Evolutionary conservation across 2,113 vertebrate species (phyloP), one percentile per base, ranked within the genome.

Genomic region (Alethe castanea): DNA sequence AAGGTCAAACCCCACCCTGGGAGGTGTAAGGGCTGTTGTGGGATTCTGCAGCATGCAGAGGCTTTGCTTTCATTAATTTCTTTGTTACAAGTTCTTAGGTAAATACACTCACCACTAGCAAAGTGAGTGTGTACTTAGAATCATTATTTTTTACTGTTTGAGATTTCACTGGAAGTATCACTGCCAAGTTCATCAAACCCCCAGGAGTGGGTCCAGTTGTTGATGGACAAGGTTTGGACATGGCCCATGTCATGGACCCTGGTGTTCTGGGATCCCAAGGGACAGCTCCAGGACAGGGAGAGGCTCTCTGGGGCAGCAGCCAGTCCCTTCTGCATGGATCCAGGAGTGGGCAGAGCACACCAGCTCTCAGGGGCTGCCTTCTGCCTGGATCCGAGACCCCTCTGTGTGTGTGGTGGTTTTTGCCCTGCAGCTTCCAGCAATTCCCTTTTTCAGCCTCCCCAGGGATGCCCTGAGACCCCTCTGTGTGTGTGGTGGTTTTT

Each of bases 241-340:
- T 23, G 28, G 29, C n/a, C 40, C 0, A 0, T 4, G 8, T 15
- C 14, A 3, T 0, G 6, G 65, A 81, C 45, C 45, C 53, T 8
- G 38, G 6, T 2, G 2, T 18, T 61, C 88, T 4, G 44, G 7
- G 9, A 3, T n/a, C 52, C 0, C 0, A 18, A 12, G 53, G 22
- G 24, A 22, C 15, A 25, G 53, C 53, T 48, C 57, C 36, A 0
- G 0, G 45, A 7, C 36, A 36, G n/a, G n/a, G 14, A 36, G 38
- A 18, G 62, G 24, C 47, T 64, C 3, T 72, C 40, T 25, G 15
- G 42, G 42, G 22, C 4, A 44, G 66, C 18, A n/a, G 56, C 33
- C 25, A 4, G 44, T 28, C 9, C 2, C 5, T 81, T 56, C n/a
- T 31, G 15, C 4, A 0, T 4, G 38, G 42, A 44, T 59, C 24